Conservation (phyloP, 2,888 invertebrate genomes). For the Tenthredo livida region DNA sequence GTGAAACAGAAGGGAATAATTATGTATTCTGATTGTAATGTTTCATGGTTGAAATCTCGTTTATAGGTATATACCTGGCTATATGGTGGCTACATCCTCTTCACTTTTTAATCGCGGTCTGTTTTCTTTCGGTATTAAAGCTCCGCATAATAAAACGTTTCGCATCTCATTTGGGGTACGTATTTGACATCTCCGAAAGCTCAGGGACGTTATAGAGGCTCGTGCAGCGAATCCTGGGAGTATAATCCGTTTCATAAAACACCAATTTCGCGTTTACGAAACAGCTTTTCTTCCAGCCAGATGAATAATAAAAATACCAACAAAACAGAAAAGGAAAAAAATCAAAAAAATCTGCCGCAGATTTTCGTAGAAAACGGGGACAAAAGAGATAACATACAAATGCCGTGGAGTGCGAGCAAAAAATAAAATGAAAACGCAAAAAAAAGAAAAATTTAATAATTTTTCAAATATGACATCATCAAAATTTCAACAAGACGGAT, state of each 20-base stretch:
- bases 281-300: not conserved
- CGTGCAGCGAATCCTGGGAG: slow-evolving; percentile 15
- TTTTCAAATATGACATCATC: not conserved
- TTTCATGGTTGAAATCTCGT: not conserved
- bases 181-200: slow-evolving; percentile 2
- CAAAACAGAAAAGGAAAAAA: too few relatives aligned
- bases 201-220: not conserved
- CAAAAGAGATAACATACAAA: not conserved
- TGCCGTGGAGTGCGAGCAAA: not conserved
- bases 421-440: not conserved
- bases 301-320: not conserved
- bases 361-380: not conserved
- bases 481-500: not conserved
- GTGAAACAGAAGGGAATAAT: not conserved
- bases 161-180: not conserved
- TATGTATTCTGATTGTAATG: not conserved
- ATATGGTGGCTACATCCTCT: not conserved
- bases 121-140: not conserved
- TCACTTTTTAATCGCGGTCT: not conserved
- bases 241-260: slow-evolving; percentile 19
- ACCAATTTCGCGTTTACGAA: slow-evolving; percentile 14
- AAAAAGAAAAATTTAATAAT: not conserved
- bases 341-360: too few relatives aligned
- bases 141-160: slow-evolving; percentile 4
- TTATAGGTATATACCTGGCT: not conserved